Conservation (phyloP, 2,113 vertebrate species). For the Poeciliopsis occidentalis region DNA sequence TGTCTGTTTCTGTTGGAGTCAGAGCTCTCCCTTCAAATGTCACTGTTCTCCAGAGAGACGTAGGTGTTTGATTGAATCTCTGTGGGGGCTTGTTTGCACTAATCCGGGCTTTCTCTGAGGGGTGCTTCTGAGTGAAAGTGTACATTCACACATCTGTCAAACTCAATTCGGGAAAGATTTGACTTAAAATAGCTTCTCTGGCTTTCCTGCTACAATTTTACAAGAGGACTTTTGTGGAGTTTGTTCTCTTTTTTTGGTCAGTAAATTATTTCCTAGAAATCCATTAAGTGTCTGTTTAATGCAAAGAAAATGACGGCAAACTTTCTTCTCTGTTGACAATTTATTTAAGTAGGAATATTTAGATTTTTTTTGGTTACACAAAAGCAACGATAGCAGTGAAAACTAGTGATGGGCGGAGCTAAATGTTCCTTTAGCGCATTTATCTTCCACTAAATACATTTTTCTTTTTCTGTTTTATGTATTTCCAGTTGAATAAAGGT, state of each 20-base stretch:
- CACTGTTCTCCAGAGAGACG: conserved; percentile 6
- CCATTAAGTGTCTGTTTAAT: too few relatives aligned
- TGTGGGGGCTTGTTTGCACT: conserved; percentile 31
- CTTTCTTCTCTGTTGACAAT: too few relatives aligned
- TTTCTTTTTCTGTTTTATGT: too few relatives aligned
- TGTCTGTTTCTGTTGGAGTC: conserved; percentile 28
- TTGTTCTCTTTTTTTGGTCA: neutral
- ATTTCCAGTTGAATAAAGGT: too few relatives aligned
- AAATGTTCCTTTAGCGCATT: too few relatives aligned
- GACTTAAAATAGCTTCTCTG: neutral
- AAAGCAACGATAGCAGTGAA: too few relatives aligned
- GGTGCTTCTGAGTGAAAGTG: neutral
- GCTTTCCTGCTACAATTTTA: neutral
- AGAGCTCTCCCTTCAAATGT: conserved; percentile 28
- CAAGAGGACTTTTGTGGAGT: neutral
- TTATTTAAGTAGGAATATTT: too few relatives aligned
- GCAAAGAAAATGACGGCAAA: too few relatives aligned
- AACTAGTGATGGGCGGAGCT: too few relatives aligned
- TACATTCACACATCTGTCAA: neutral
- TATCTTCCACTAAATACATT: too few relatives aligned
- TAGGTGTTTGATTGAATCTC: conserved; percentile 14
- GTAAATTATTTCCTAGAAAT: neutral
- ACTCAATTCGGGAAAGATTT: neutral
- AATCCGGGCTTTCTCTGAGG: conserved; percentile 16
- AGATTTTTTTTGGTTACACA: too few relatives aligned